These are phyloP conservation scores for Oreochromis niloticus DNA, from an alignment of 2,113 vertebrate species.

Conservation along the genomic window DNA sequence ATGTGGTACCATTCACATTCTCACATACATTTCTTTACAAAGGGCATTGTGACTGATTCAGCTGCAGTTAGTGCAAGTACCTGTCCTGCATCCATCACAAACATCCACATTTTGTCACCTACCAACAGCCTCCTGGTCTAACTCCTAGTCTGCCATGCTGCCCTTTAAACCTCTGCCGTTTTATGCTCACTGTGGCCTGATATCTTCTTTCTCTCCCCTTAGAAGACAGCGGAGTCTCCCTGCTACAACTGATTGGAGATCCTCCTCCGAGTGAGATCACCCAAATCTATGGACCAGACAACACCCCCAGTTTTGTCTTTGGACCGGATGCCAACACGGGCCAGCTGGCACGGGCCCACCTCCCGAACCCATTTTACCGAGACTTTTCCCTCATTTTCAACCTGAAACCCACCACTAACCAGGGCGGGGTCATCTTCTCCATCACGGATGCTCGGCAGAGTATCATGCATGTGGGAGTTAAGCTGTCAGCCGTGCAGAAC, in stretches of 20 bases:
- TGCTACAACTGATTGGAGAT: constrained; percentile 85
- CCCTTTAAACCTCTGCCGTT: not conserved
- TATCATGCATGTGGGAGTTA: constrained; percentile 82
- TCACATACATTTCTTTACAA: not conserved
- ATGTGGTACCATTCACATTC: not conserved
- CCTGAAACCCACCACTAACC: constrained; percentile 74
- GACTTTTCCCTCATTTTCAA: constrained; percentile 87
- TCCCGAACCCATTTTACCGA: constrained; percentile 82
- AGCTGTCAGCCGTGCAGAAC: constrained; percentile 69
- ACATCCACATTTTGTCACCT: not conserved
- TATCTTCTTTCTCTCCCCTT: constrained; percentile 29
- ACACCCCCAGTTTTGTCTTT: constrained; percentile 75
- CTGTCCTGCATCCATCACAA: not conserved
- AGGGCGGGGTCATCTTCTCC: constrained; percentile 80
- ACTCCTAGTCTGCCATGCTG: constrained; percentile 45
- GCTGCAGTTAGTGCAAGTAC: not conserved
- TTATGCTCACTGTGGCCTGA: not conserved
- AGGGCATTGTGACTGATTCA: not conserved
- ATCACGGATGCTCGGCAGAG: constrained; percentile 80
- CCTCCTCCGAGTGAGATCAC: constrained; percentile 77
- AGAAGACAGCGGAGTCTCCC: constrained; percentile 79
- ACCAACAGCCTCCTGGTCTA: constrained; percentile 40
- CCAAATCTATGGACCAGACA: constrained; percentile 70
- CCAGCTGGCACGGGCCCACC: constrained; percentile 80
- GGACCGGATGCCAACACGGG: constrained; percentile 75